Percentiles rank a stretch among this genome's conserved stretches.
phyloP scores from a whole-genome alignment of 2,113 vertebrate species.

The Sinocyclocheilus grahami region DNA sequence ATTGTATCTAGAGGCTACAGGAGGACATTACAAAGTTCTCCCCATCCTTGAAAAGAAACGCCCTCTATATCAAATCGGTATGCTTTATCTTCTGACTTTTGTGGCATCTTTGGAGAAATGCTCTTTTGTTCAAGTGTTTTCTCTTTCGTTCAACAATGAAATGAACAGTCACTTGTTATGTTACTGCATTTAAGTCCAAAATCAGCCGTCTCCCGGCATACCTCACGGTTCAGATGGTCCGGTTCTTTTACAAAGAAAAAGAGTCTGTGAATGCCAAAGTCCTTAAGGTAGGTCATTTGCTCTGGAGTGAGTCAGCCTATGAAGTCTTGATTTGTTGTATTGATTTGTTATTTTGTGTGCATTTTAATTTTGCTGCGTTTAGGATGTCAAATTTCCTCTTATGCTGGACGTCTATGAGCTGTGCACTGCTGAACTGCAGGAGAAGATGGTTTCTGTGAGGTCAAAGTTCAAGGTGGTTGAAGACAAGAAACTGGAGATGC shows the following conservation, averaged over 20 bases:
- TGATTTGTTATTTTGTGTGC: neutral
- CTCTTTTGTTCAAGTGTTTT: neutral
- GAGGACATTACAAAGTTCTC: constrained; percentile 98
- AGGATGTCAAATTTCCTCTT: constrained; percentile 99
- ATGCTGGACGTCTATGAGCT: constrained; percentile 98
- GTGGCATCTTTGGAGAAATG: neutral
- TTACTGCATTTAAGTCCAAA: constrained; percentile 82
- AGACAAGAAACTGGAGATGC: constrained; percentile 90
- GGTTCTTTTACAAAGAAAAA: constrained; percentile 99
- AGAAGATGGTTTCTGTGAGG: constrained; percentile 90
- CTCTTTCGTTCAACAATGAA: neutral
- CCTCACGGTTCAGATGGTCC: constrained; percentile 97
- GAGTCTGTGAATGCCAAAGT: constrained; percentile 99
- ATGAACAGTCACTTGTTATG: neutral
- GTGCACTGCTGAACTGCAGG: constrained; percentile 90
- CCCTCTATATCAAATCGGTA: constrained; percentile 97
- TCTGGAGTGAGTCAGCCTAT: neutral
- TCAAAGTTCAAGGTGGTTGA: constrained; percentile 97
- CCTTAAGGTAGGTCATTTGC: constrained; percentile 83
- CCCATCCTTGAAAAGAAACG: constrained; percentile 91
- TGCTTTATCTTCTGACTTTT: neutral
- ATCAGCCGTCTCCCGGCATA: constrained; percentile 94
- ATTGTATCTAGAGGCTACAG: constrained; percentile 85
- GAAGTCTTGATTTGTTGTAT: neutral
- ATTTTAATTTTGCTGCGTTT: constrained; percentile 5